phyloP scores from a whole-genome alignment of 2,113 vertebrate genomes.

The Cricetomys ansorgei region DNA sequence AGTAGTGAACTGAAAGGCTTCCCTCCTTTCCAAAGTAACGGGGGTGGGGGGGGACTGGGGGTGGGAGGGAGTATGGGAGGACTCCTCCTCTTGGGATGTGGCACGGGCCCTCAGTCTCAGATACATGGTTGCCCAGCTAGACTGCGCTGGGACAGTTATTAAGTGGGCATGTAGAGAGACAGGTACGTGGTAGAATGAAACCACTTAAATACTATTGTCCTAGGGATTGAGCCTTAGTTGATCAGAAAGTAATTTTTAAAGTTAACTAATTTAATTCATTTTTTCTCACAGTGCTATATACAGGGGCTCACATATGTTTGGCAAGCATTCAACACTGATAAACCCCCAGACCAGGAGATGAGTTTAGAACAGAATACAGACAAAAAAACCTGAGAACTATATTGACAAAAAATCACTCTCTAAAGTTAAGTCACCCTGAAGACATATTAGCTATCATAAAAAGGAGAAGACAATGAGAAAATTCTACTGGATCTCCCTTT shows the following conservation, averaged over 20 bases:
- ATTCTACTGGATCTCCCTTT: slow-evolving; percentile 14
- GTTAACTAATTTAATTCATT: not conserved
- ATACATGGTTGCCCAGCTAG: not conserved
- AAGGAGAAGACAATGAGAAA: not conserved
- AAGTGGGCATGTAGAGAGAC: not conserved
- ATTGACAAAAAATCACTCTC: not conserved
- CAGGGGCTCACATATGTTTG: not conserved
- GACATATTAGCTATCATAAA: not conserved
- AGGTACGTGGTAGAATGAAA: not conserved
- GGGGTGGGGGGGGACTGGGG: too few species aligned
- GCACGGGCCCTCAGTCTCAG: not conserved
- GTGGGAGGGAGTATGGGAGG: not conserved
- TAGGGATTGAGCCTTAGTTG: not conserved
- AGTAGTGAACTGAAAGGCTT: not conserved
- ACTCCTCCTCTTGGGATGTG: not conserved
- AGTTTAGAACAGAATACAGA: slow-evolving; percentile 45
- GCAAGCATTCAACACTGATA: not conserved
- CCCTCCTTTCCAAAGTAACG: not conserved
- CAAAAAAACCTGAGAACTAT: not conserved
- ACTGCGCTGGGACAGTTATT: not conserved
- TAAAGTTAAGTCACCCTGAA: not conserved
- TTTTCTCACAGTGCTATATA: not conserved
- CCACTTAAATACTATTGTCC: not conserved
- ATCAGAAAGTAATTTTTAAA: not conserved
- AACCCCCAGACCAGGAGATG: not conserved